These are phyloP conservation scores for Carabus problematicus DNA, from an alignment of 2,888 invertebrate genomes.

Conservation along the genomic window DNA sequence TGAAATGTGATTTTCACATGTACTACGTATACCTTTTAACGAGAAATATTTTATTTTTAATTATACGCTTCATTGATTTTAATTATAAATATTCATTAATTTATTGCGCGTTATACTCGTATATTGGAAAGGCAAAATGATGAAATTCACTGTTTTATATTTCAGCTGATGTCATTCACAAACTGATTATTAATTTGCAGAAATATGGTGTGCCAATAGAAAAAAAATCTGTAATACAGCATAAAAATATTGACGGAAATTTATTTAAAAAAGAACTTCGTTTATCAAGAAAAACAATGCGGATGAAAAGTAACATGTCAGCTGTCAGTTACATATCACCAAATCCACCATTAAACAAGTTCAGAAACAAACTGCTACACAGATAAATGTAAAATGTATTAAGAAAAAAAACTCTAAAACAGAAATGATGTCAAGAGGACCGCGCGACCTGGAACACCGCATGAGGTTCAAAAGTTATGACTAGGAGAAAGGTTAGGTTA, in stretches of 20 bases:
- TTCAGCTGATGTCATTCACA: background rate
- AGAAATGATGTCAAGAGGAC: conserved; percentile 25
- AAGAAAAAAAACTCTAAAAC: conserved; percentile 29
- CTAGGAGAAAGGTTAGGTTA: too few species aligned
- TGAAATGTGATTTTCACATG: too few species aligned
- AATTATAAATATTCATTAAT: too few species aligned
- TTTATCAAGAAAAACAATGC: too few species aligned
- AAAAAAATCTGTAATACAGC: background rate
- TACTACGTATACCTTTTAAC: too few species aligned
- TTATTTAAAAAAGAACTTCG: conserved; percentile 16
- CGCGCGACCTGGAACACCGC: conserved; percentile 13
- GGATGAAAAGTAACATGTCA: conserved; percentile 8
- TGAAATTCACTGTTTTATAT: too few species aligned
- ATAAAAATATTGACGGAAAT: conserved; percentile 20
- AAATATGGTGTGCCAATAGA: background rate
- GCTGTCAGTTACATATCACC: conserved; percentile 31
- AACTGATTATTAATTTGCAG: background rate
- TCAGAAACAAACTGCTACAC: conserved; percentile 3
- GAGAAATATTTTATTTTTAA: too few species aligned
- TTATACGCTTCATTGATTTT: too few species aligned
- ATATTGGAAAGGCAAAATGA: too few species aligned
- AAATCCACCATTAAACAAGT: conserved; percentile 23
- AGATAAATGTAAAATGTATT: conserved; percentile 32
- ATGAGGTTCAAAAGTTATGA: too few species aligned
- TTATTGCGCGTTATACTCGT: too few species aligned